These are phyloP conservation scores for Diprion similis DNA, from an alignment of 1,140 invertebrate genomes.

Conservation along the genomic window DNA sequence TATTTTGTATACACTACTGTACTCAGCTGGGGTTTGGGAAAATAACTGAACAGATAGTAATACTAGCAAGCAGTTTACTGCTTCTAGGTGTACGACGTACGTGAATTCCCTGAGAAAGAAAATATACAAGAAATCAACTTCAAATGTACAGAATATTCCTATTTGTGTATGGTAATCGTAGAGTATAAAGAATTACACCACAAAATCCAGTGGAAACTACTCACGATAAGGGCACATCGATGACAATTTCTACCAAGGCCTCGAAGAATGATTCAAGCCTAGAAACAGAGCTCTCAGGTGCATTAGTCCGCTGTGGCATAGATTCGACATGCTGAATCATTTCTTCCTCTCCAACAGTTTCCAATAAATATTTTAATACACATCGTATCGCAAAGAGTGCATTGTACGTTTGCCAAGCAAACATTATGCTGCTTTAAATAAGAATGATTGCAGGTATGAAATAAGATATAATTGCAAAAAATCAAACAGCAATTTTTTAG, in stretches of 20 bases:
- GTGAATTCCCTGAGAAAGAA: constrained; percentile 79
- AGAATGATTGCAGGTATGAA: constrained; percentile 20
- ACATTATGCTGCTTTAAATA: constrained; percentile 77
- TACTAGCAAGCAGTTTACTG: constrained; percentile 85
- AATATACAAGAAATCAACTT: constrained; percentile 16
- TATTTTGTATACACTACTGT: constrained; percentile 67
- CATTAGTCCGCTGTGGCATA: constrained; percentile 46
- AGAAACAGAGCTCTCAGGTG: constrained; percentile 32
- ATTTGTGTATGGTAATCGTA: neutral
- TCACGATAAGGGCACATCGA: constrained; percentile 78
- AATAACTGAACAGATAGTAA: constrained; percentile 91
- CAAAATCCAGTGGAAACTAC: constrained; percentile 29
- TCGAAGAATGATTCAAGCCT: constrained; percentile 70
- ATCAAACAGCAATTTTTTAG: constrained; percentile 17
- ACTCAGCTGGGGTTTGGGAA: constrained; percentile 70
- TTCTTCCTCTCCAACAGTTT: constrained; percentile 78
- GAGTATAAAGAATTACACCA: neutral
- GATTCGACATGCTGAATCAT: constrained; percentile 77
- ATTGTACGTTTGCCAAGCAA: constrained; percentile 95
- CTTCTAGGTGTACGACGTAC: constrained; percentile 87
- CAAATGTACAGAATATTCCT: constrained; percentile 14
- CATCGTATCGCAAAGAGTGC: constrained; percentile 90
- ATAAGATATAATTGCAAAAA: neutral
- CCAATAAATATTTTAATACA: constrained; percentile 88
- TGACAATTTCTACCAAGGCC: constrained; percentile 76